Base-by-base conservation (phyloP, 1,140 invertebrate genomes). In the Melipona quadrifasciata region DNA sequence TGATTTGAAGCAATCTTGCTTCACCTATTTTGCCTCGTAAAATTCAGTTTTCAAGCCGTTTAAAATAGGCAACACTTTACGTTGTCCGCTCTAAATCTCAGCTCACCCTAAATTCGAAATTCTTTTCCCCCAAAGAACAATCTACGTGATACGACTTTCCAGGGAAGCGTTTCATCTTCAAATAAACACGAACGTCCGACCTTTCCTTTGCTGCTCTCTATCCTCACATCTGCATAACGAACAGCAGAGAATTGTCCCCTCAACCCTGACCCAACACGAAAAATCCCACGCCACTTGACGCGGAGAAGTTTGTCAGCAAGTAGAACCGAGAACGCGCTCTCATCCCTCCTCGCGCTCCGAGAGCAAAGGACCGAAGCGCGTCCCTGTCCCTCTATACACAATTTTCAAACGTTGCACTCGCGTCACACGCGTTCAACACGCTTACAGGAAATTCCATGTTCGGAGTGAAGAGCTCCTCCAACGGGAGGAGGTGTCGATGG, bases 241-340 rank as follows among this genome's bases (percentile, higher is more conserved):
- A 61, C n/a, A 12, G 58, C 70, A 47, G 5, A 10, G 47, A 47
- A 51, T 72, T 39, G 19, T 39, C 19, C 21, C 21, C 39, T 24
- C 39, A 72, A n/a, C 70, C 70, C 67, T 70, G 67, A 70, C 67
- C 67, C 67, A 16, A 39, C 39, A 12, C 67, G 31, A 70, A 39
- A 70, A 39, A 24, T 70, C 21, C 19, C 67, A 14, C 24, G 34
- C 67, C 67, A 39, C 67, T 70, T 21, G 65, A 17, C 65, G 27
- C 61, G n/a, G 16, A 31, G 65, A 17, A 34, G 65, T 67, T 67
- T 67, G 65, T 34, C 65, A 67, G 65, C 65, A 34, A 67, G 31
- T 67, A 31, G 31, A 47, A 67, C 67, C 12, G 34, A 70, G 67
- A 68, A 68, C 10, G 12, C 21, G 11, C 67, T 70, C 21, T 70